Evolutionary conservation across 2,797 vertebrate species (phyloP).

Genomic region (Eurystomus glaucurus): DNA sequence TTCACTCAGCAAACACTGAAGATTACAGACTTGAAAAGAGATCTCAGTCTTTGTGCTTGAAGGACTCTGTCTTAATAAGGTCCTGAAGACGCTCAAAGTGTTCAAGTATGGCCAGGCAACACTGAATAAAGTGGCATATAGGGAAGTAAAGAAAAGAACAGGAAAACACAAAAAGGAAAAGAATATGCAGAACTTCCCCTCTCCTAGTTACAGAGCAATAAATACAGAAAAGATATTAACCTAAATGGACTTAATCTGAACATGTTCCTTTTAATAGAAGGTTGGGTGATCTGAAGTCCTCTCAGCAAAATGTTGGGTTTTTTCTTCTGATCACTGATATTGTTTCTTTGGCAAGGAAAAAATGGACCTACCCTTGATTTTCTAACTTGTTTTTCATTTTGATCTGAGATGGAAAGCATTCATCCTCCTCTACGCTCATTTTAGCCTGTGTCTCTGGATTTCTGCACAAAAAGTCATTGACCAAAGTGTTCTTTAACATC

Average conservation of each 20-base stretch:
- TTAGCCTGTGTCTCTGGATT: background rate
- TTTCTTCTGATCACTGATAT: background rate
- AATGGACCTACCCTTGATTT: background rate
- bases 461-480: background rate
- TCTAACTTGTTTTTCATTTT: background rate
- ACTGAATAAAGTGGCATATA: background rate
- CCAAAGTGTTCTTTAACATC: background rate
- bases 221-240: background rate
- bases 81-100: background rate
- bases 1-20: background rate
- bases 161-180: background rate
- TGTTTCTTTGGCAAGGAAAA: background rate
- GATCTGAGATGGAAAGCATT: background rate
- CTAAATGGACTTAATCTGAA: background rate
- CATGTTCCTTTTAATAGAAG: background rate
- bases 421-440: accelerated
- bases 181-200: background rate
- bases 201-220: background rate
- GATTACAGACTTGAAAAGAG: background rate
- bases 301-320: background rate
- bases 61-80: background rate
- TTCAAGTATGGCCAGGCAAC: background rate
- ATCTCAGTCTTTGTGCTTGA: background rate
- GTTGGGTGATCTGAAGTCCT: background rate
- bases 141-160: background rate